A percentile compares a stretch with the other conserved stretches of the same genome.
phyloP scores from a whole-genome alignment of 2,888 invertebrate species.

The Argyresthia goedartella region DNA sequence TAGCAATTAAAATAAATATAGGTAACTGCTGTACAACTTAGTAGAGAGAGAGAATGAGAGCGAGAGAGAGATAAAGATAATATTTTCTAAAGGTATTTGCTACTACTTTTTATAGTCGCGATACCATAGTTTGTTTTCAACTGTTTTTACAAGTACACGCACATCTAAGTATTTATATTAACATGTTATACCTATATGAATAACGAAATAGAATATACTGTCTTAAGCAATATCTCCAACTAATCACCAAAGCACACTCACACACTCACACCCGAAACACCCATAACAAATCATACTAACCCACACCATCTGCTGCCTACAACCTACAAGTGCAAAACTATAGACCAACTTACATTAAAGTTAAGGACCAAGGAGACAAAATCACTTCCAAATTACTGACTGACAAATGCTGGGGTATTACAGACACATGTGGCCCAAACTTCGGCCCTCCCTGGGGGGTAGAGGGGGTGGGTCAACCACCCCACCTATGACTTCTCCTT shows the following conservation, averaged over 20 bases:
- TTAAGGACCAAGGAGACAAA: slow-evolving; percentile 58
- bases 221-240: not conserved
- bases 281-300: not conserved
- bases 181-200: too few relatives aligned
- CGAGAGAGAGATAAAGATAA: too few relatives aligned
- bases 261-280: not conserved
- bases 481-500: slow-evolving; percentile 2
- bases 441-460: slow-evolving; percentile 15
- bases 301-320: not conserved
- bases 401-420: slow-evolving; percentile 68
- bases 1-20: too few relatives aligned
- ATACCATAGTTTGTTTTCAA: too few relatives aligned
- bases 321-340: slow-evolving; percentile 12
- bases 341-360: slow-evolving; percentile 56
- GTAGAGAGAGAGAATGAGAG: too few relatives aligned
- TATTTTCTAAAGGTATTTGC: too few relatives aligned
- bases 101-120: too few relatives aligned
- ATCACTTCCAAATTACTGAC: slow-evolving; percentile 66
- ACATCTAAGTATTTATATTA: too few relatives aligned
- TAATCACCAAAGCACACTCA: not conserved
- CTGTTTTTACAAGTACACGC: too few relatives aligned
- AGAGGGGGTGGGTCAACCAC: slow-evolving; percentile 3
- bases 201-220: too few relatives aligned
- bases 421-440: slow-evolving; percentile 59
- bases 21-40: too few relatives aligned